phyloP scores from a whole-genome alignment of 2,888 invertebrate genomes.

The Gymnocheta viridis region DNA sequence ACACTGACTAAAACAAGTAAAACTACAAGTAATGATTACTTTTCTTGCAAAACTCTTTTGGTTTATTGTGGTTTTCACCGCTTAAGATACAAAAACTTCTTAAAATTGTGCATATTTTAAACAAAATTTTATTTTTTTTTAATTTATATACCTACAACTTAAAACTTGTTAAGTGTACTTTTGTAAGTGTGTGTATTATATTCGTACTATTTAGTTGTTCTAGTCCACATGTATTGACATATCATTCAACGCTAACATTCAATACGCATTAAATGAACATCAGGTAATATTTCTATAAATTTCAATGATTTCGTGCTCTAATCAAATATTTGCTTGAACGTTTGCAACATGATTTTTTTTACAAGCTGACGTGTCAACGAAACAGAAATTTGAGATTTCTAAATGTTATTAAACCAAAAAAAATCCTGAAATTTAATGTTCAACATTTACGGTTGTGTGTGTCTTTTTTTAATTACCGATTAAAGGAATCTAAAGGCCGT shows the following conservation, averaged over 20 bases:
- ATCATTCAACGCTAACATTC: neutral
- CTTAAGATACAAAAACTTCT: too few relatives aligned
- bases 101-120: too few relatives aligned
- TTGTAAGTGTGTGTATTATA: neutral
- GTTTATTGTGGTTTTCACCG: too few relatives aligned
- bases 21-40: too few relatives aligned
- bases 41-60: too few relatives aligned
- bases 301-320: constrained; percentile 30
- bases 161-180: neutral
- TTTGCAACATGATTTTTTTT: neutral
- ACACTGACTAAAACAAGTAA: neutral
- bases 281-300: constrained; percentile 37
- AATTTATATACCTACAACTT: too few relatives aligned
- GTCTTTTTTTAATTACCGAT: neutral
- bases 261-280: constrained; percentile 3
- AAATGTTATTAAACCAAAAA: constrained; percentile 1
- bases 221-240: neutral
- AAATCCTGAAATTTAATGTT: neutral
- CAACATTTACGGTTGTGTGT: neutral
- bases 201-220: neutral
- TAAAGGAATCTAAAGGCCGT: neutral
- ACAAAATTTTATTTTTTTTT: too few relatives aligned
- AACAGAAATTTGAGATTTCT: neutral
- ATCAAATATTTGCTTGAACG: constrained; percentile 21
- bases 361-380: neutral